Percentiles rank a stretch among this genome's conserved stretches.
These are phyloP conservation scores for Toxotes chatareus DNA, from an alignment of 2,113 vertebrate species.

Conservation along the genomic window DNA sequence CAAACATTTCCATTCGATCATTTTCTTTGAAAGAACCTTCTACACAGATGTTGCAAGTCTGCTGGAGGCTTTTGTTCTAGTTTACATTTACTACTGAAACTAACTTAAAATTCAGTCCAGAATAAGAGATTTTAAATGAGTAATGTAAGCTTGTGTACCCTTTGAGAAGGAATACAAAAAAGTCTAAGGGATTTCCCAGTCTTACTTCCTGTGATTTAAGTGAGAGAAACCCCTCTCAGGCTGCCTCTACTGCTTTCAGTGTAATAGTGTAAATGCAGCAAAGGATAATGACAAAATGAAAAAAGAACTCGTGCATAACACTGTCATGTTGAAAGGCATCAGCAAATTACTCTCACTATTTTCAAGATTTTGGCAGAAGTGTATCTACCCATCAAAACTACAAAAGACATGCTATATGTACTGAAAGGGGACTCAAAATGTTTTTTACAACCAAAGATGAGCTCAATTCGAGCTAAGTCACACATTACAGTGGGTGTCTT, in stretches of 20 bases:
- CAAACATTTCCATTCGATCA: background rate
- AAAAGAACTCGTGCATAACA: background rate
- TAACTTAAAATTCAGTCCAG: background rate
- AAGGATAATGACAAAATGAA: constrained; percentile 18
- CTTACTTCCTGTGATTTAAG: constrained; percentile 81
- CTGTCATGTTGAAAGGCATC: background rate
- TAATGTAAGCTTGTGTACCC: constrained; percentile 41
- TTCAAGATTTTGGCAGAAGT: too few relatives aligned
- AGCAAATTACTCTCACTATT: background rate
- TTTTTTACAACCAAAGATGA: background rate
- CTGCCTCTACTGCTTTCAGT: constrained; percentile 35
- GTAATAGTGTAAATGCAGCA: constrained; percentile 23
- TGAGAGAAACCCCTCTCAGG: constrained; percentile 62
- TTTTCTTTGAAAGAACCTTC: background rate
- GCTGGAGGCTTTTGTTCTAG: background rate
- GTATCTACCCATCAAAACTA: background rate
- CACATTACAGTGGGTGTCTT: background rate
- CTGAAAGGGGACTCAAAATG: too few relatives aligned
- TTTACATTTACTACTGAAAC: background rate
- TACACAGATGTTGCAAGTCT: background rate
- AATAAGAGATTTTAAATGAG: constrained; percentile 28
- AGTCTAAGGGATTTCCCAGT: constrained; percentile 78
- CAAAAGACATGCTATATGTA: background rate
- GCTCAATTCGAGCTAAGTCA: background rate
- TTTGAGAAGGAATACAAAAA: constrained; percentile 61